Evolutionary conservation across 2,888 invertebrate genomes (phyloP), one percentile per base, ranked within the genome.

Genomic region (Barypeithes pellucidus): DNA sequence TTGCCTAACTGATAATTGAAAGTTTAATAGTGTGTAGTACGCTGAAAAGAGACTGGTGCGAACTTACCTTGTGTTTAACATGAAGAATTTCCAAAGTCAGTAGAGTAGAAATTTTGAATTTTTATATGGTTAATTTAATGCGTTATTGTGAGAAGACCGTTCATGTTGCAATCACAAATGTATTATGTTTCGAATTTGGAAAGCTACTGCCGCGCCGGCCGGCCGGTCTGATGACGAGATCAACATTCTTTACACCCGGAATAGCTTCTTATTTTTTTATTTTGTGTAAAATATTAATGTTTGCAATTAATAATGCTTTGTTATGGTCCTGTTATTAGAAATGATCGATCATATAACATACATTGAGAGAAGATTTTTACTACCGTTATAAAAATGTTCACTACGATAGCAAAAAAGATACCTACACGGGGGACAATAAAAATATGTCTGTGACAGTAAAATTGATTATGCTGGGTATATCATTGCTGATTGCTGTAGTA

Each of bases 61-160:
- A 29, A 29, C 8, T 9, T 29, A 79, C 79, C 80, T 80, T 80
- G 80, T 76, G 65, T 79, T 79, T 80, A 74, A 50, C 79, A 79
- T 77, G 68, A 67, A 79, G 79, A 79, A 79, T 80, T 80, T 79
- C 78, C 76, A 77, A 79, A 80, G 78, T 79, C 72, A 79, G 80
- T 78, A 78, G 47, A 77, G 59, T 72, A 67, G 75, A 78, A 77
- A 75, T 16, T 75, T 76, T 76, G 70, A 61, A 72, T 78, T 77
- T 78, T 76, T 74, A 75, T 72, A 60, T 45, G 18, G 7, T 43
- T 33, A 52, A 66, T 24, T 54, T 54, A 39, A 1, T 29, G 24
- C 45, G 43, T 61, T 61, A 41, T 61, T 61, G 24, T 41, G 16
- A 41, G 39, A 52, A 24, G 2, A 29, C 11, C 14, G 24, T 14